These are phyloP conservation scores for Oryzias woworae DNA, from an alignment of 2,113 vertebrate genomes.

Conservation along the genomic window DNA sequence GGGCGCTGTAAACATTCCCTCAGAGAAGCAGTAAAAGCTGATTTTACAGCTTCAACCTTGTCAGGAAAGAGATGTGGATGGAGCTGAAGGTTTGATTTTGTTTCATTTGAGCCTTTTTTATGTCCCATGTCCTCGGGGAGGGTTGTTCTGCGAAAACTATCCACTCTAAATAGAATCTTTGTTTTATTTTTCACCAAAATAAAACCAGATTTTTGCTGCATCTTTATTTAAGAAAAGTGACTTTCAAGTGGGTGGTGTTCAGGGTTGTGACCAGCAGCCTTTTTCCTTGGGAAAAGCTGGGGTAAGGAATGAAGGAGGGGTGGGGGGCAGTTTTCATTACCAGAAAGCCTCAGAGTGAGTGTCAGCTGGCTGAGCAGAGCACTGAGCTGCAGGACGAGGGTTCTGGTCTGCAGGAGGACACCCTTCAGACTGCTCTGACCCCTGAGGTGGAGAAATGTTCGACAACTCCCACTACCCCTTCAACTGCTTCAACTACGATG, in stretches of 20 bases:
- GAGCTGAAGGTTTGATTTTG: no score
- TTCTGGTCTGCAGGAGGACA: constrained; percentile 21
- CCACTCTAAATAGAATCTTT: no score
- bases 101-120: no score
- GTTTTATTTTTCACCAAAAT: no score
- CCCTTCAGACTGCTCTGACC: constrained; percentile 5
- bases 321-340: constrained; percentile 35
- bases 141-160: no score
- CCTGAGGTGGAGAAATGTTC: constrained; percentile 81
- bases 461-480: constrained; percentile 95
- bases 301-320: neutral
- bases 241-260: neutral
- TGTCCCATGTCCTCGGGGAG: no score
- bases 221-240: neutral
- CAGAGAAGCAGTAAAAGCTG: no score
- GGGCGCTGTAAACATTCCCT: no score
- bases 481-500: constrained; percentile 96
- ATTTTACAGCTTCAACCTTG: no score
- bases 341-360: constrained; percentile 36
- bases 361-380: constrained; percentile 54
- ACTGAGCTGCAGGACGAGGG: constrained; percentile 35
- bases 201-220: neutral
- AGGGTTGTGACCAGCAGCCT: constrained; percentile 5
- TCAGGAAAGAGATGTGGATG: no score
- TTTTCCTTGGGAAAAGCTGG: constrained; percentile 40